Evolutionary conservation across 2,888 invertebrate genomes (phyloP), one percentile per base, ranked within the genome.

Genomic region (Netelia melanura): DNA sequence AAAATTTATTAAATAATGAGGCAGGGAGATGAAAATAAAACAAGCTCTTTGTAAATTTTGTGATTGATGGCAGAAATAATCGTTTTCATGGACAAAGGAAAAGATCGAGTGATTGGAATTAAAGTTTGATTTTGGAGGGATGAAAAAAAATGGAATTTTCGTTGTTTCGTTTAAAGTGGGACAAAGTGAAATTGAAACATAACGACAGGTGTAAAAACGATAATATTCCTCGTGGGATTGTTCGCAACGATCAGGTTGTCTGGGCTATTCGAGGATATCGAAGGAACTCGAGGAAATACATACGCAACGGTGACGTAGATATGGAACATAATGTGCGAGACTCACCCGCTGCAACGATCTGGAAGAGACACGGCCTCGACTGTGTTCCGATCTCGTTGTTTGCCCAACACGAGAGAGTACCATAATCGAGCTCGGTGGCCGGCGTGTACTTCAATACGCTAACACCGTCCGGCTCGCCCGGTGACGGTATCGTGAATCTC

Each of bases 311-410:
- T 5, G 38, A 38, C 6, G 38, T 38, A 38, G 38, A 38, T 48
- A 14, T 74, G 25, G 10, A 54, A 8, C 1, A 25, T 21, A 10
- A 6, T 10, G 25, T 25, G 17, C 52, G 43, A 1, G 17, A 56
- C 95, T 95, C 93, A 98, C 98, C 98, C 90, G 98, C 98, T 75
- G 98, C 96, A 58, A 98, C 97, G 93, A 98, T 97, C 94, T 98
- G 98, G 94, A 98, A 98, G 92, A 98, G 95, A 93, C 98, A 98
- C 11, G 98, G 98, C 88, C 96, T 95, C 88, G 96, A 94, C 93
- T 98, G 98, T 80, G 96, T 95, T 87, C 98, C 98, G 81, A 98
- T 97, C 90, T 96, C 95, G 94, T 98, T 98, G 89, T 96, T 95
- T 14, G 98, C 98, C 95, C 97, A 96, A 94, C 98, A 98, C 48